Conservation (phyloP, 2,113 vertebrate genomes). For the Scortum barcoo region DNA sequence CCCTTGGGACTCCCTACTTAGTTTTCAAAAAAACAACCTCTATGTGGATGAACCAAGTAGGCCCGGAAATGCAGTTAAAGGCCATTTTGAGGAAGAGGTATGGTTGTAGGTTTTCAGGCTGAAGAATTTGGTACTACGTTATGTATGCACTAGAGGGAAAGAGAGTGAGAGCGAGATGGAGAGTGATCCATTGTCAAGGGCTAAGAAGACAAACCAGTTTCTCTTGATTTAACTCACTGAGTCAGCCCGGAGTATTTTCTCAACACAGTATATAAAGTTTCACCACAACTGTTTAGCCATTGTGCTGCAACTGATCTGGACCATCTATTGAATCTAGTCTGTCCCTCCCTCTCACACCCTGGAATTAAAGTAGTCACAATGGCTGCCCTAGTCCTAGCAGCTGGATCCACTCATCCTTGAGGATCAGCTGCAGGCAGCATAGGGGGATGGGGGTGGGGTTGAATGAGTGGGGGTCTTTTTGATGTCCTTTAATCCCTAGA, state of each 20-base stretch:
- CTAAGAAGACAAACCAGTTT: conserved; percentile 76
- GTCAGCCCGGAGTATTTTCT: conserved; percentile 46
- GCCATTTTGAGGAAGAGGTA: not conserved
- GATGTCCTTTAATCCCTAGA: conserved; percentile 78
- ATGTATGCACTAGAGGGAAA: not conserved
- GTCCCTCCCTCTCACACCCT: conserved; percentile 47
- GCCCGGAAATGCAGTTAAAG: not conserved
- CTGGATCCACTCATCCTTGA: conserved; percentile 77
- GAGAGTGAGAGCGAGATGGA: not conserved
- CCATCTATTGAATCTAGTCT: conserved; percentile 62
- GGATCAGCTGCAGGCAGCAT: conserved; percentile 56
- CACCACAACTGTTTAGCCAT: conserved; percentile 69
- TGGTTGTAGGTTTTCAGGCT: not conserved
- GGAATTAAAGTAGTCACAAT: conserved; percentile 59
- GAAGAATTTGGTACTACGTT: not conserved
- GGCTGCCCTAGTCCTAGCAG: conserved; percentile 62
- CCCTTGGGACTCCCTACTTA: conserved; percentile 10
- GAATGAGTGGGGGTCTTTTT: conserved; percentile 67
- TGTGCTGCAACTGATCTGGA: conserved; percentile 58
- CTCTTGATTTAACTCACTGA: conserved; percentile 62
- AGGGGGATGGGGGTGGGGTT: conserved; percentile 35
- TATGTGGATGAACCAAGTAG: not conserved
- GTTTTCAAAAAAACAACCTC: conserved; percentile 25
- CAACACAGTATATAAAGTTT: conserved; percentile 65
- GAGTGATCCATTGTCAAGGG: conserved; percentile 29